These are phyloP conservation scores for Gephyroberyx darwinii DNA, from an alignment of 2,797 vertebrate genomes.

Conservation along the genomic window DNA sequence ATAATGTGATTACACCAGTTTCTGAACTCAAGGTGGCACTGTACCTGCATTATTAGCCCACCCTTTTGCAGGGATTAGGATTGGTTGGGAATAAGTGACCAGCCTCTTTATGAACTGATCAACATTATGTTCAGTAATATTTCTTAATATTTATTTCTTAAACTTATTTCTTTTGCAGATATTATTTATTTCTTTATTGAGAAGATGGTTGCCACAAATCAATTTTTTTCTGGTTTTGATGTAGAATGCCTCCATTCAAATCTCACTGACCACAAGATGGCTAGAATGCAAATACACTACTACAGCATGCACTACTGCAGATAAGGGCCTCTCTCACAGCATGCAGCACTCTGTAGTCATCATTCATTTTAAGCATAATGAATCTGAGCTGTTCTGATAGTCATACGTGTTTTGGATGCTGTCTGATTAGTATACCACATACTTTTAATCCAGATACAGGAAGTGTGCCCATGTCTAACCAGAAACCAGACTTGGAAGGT, in stretches of 20 bases:
- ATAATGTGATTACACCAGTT: not conserved
- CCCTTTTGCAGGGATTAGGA: not conserved
- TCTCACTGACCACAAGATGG: not conserved
- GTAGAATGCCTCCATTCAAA: not conserved
- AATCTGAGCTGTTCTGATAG: not conserved
- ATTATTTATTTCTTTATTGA: no score
- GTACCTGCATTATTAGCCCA: not conserved
- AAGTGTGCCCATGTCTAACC: slow-evolving; percentile 23
- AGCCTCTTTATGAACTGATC: no score
- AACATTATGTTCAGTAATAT: no score
- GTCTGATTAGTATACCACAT: not conserved
- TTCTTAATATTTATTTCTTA: no score
- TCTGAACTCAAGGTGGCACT: slow-evolving; percentile 16
- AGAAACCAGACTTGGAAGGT: slow-evolving; percentile 34
- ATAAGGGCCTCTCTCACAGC: not conserved
- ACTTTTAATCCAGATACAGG: slow-evolving; percentile 26
- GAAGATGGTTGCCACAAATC: not conserved
- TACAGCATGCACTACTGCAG: not conserved
- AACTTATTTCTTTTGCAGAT: no score
- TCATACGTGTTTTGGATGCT: not conserved
- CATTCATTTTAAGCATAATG: not conserved
- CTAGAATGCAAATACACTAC: slow-evolving; percentile 9
- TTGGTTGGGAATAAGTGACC: not conserved
- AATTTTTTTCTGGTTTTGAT: not conserved
- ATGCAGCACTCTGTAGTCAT: not conserved